These are phyloP conservation scores for Connochaetes taurinus DNA, from an alignment of 2,113 vertebrate species.

Conservation along the genomic window DNA sequence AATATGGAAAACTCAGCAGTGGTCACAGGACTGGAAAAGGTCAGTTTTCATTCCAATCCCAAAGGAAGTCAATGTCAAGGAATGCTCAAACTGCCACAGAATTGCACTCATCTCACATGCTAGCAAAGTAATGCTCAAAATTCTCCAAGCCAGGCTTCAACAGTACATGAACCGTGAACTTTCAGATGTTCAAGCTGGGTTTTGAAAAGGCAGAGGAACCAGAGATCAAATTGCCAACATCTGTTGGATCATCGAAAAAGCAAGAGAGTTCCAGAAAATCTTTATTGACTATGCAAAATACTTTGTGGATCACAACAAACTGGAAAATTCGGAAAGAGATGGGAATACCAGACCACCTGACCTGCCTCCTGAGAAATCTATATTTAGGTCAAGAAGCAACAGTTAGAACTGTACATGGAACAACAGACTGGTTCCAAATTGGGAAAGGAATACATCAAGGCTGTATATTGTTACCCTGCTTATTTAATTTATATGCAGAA, in stretches of 20 bases:
- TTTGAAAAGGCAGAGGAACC: neutral
- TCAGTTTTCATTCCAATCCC: neutral
- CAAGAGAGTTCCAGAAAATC: neutral
- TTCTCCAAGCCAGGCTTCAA: neutral
- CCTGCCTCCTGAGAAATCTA: neutral
- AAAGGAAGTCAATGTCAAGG: neutral
- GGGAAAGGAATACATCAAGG: neutral
- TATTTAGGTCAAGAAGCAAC: neutral
- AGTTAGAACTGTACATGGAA: neutral
- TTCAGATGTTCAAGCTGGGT: neutral
- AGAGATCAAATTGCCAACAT: neutral
- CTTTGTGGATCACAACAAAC: neutral
- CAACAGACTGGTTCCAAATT: neutral
- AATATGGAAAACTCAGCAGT: neutral
- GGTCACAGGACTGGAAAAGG: neutral
- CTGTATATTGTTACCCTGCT: neutral
- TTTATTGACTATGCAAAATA: neutral
- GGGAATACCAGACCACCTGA: neutral
- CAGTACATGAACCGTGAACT: fast-evolving
- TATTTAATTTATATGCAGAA: neutral
- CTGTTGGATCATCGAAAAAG: neutral
- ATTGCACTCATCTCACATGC: neutral
- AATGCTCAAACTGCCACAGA: fast-evolving
- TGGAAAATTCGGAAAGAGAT: neutral
- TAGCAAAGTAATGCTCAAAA: neutral